Evolutionary conservation across 2,888 invertebrate genomes (phyloP).

Genomic region (Ennomos erosarius): DNA sequence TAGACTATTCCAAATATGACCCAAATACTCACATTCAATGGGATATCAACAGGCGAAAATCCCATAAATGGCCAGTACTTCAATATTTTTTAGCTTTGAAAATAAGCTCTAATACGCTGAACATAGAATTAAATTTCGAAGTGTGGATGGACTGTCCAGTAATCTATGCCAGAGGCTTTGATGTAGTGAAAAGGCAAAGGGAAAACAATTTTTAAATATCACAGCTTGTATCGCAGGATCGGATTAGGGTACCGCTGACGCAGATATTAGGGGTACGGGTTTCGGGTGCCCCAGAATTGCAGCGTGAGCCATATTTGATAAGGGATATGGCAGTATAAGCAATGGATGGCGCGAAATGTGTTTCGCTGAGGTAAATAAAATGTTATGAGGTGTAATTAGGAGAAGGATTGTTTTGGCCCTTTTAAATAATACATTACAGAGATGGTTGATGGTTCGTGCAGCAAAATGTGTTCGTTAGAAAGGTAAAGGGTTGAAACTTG

Average conservation of each 20-base stretch:
- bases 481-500: no score
- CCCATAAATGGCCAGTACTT: conserved; percentile 40
- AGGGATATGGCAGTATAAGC: conserved; percentile 8
- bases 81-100: conserved; percentile 21
- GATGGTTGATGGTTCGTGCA: background rate
- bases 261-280: conserved; percentile 25
- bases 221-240: conserved; percentile 27
- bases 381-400: conserved; percentile 10
- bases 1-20: conserved; percentile 58
- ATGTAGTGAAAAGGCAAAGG: conserved; percentile 26
- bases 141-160: conserved; percentile 7
- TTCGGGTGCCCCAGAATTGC: conserved; percentile 28
- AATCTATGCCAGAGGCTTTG: conserved; percentile 9
- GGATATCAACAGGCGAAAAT: conserved; percentile 43
- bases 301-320: conserved; percentile 27
- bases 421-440: background rate
- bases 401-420: background rate
- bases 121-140: conserved; percentile 16
- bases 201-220: conserved; percentile 40
- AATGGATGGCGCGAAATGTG: conserved; percentile 1
- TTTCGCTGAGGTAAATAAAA: background rate
- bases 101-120: conserved; percentile 2
- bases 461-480: background rate
- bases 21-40: conserved; percentile 49
- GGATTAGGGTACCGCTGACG: conserved; percentile 36